phyloP scores from a whole-genome alignment of 2,113 vertebrate species.

The Anguilla rostrata region DNA sequence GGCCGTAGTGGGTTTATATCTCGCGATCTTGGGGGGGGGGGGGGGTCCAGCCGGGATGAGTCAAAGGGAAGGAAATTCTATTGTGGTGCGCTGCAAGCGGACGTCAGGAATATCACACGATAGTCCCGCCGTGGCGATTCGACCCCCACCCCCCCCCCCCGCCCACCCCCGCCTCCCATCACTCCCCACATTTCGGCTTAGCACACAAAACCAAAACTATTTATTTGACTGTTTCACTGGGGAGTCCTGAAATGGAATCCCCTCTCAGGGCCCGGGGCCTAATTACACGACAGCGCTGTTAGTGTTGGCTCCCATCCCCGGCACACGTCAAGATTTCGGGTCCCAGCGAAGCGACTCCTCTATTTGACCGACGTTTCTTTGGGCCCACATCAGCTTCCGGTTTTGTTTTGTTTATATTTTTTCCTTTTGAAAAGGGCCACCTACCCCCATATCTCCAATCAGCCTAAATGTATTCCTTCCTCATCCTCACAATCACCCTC shows the following conservation, averaged over 20 bases:
- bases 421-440: neutral
- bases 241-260: slow-evolving; percentile 54
- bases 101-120: slow-evolving; percentile 53
- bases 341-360: slow-evolving; percentile 35
- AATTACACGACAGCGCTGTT: slow-evolving; percentile 41
- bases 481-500: neutral
- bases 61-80: slow-evolving; percentile 55
- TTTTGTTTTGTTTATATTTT: neutral
- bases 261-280: slow-evolving; percentile 35
- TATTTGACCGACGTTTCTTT: slow-evolving; percentile 31
- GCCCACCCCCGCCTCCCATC: neutral
- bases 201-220: slow-evolving; percentile 54
- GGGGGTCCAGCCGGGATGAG: slow-evolving; percentile 36
- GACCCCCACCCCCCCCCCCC: slow-evolving; percentile 20
- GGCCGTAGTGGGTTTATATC: too few relatives aligned
- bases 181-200: slow-evolving; percentile 17
- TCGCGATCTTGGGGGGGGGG: too few relatives aligned
- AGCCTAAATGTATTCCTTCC: neutral
- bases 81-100: slow-evolving; percentile 52
- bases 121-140: slow-evolving; percentile 37
- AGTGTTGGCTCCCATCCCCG: slow-evolving; percentile 38
- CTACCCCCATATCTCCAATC: neutral
- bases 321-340: slow-evolving; percentile 28
- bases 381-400: slow-evolving; percentile 4
- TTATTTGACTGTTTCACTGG: slow-evolving; percentile 25